A percentile compares a stretch with the other conserved stretches of the same genome.
phyloP scores from a whole-genome alignment of 2,797 vertebrate genomes.

The Kryptolebias ocellatus region DNA sequence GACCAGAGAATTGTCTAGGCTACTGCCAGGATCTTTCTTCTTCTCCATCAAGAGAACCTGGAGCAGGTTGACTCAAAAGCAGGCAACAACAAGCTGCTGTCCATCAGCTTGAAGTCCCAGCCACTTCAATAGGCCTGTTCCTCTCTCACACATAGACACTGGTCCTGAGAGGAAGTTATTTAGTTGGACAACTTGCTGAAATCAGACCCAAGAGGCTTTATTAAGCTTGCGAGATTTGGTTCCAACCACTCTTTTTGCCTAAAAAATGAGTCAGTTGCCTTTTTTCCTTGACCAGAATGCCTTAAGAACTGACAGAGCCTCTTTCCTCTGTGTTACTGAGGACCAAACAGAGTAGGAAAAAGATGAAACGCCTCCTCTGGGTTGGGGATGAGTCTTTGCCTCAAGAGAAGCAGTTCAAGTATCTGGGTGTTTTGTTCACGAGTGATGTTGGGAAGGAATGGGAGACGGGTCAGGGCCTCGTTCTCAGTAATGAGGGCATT shows the following conservation, averaged over 20 bases:
- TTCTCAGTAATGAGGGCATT: no score
- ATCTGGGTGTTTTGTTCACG: no score
- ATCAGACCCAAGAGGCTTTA: constrained; percentile 51
- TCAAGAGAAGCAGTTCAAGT: no score
- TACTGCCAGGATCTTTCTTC: constrained; percentile 52
- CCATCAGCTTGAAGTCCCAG: constrained; percentile 49
- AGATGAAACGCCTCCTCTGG: no score
- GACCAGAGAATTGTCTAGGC: constrained; percentile 57
- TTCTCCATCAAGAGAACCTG: constrained; percentile 51
- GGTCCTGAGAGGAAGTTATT: constrained; percentile 45
- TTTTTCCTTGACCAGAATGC: constrained; percentile 47
- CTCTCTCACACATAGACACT: constrained; percentile 30
- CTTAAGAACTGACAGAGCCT: constrained; percentile 14
- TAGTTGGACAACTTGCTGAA: constrained; percentile 65
- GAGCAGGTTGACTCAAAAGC: constrained; percentile 51
- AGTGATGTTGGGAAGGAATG: no score
- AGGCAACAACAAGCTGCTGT: constrained; percentile 60
- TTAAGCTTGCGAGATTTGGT: constrained; percentile 47
- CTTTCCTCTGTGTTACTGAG: constrained; percentile 14
- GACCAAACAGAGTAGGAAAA: neutral
- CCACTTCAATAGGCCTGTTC: constrained; percentile 37
- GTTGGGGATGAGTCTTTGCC: no score
- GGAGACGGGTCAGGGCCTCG: no score
- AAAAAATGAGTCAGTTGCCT: constrained; percentile 46
- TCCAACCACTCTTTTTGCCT: constrained; percentile 37